Conservation (phyloP, 2,797 vertebrate genomes). For the Eupleurogrammus muticus region DNA sequence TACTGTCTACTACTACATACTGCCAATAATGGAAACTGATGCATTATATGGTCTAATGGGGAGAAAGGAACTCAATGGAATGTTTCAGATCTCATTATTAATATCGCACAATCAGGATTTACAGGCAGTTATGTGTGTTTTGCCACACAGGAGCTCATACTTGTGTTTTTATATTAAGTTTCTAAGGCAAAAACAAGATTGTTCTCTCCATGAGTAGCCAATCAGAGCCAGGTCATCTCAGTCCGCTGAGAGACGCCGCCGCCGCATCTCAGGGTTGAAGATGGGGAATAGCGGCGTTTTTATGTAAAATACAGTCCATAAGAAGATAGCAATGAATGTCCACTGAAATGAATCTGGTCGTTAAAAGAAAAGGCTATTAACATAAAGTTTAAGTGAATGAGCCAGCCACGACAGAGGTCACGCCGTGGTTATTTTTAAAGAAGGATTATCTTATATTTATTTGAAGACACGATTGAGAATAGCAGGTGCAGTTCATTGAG, state of each 20-base stretch:
- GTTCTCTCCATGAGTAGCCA: constrained; percentile 19
- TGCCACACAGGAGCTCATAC: background rate
- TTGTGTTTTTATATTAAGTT: background rate
- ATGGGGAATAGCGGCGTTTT: constrained; percentile 8
- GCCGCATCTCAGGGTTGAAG: constrained; percentile 31
- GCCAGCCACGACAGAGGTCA: background rate
- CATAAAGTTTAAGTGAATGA: background rate
- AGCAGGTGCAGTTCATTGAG: constrained; percentile 8
- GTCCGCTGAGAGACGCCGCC: constrained; percentile 26
- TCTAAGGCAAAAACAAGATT: constrained; percentile 5
- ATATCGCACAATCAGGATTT: background rate
- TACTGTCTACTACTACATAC: background rate
- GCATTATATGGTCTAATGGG: background rate
- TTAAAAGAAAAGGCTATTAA: constrained; percentile 7
- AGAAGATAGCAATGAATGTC: background rate
- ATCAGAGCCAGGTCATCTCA: constrained; percentile 33
- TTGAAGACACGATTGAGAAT: constrained; percentile 11
- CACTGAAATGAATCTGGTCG: background rate
- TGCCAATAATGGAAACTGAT: background rate
- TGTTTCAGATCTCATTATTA: background rate
- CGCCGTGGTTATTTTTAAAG: constrained; percentile 12
- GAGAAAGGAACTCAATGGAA: background rate
- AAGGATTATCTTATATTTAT: constrained; percentile 21
- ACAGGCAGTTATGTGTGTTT: background rate
- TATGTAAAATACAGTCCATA: constrained; percentile 4